These are phyloP conservation scores for Cosmopolites sordidus DNA, from an alignment of 2,888 invertebrate genomes.

Conservation along the genomic window DNA sequence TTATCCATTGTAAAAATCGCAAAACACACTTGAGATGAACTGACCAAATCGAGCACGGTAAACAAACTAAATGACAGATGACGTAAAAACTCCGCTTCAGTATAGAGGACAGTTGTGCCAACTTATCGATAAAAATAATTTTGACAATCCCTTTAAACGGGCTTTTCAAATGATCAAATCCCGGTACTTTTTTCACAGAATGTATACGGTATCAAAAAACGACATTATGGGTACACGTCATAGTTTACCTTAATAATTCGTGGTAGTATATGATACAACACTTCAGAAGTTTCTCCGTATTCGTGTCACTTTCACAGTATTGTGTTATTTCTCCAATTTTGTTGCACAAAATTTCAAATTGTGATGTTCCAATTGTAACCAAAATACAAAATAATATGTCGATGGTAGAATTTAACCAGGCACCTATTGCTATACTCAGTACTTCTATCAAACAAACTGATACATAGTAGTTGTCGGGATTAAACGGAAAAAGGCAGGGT, in stretches of 20 bases:
- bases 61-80: too few species aligned
- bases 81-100: too few species aligned
- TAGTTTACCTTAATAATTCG: conserved; percentile 7
- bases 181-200: too few species aligned
- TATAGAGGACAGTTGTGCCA: too few species aligned
- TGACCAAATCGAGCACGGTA: too few species aligned
- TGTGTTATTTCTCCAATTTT: conserved; percentile 8
- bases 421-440: conserved; percentile 18
- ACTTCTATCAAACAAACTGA: conserved; percentile 18
- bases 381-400: conserved; percentile 22
- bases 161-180: too few species aligned
- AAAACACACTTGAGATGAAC: too few species aligned
- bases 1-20: too few species aligned
- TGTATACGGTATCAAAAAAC: too few species aligned
- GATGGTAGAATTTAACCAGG: conserved; percentile 23
- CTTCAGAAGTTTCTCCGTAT: conserved; percentile 8
- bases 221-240: too few species aligned
- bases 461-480: conserved; percentile 22
- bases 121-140: too few species aligned
- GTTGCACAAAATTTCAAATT: conserved; percentile 17
- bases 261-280: conserved; percentile 14
- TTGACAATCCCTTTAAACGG: too few species aligned
- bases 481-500: conserved; percentile 25
- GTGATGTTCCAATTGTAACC: conserved; percentile 17
- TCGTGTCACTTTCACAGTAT: background rate